These are phyloP conservation scores for Latrodectus elegans DNA, from an alignment of 2,888 invertebrate species.

Conservation along the genomic window DNA sequence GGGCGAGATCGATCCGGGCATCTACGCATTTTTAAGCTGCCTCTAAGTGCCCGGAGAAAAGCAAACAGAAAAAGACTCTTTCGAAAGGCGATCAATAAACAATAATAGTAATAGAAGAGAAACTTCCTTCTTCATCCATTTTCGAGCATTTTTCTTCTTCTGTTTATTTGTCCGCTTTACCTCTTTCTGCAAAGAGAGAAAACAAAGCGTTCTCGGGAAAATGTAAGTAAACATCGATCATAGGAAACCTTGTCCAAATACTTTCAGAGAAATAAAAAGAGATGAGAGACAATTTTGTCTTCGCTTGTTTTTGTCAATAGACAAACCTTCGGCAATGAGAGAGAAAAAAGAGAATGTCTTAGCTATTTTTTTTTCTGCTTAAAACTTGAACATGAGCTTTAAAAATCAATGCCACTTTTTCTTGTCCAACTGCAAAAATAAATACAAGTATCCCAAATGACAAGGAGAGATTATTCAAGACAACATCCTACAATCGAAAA, in stretches of 20 bases:
- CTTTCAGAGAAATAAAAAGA: conserved; percentile 38
- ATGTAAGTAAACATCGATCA: conserved; percentile 57
- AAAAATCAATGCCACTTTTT: conserved; percentile 12
- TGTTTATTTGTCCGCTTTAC: conserved; percentile 19
- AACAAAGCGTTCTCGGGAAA: conserved; percentile 31
- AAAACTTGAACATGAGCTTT: conserved; percentile 40
- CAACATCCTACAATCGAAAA: conserved; percentile 3
- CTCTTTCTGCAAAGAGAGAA: conserved; percentile 11
- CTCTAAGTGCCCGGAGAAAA: conserved; percentile 25
- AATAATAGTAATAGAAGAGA: conserved; percentile 36
- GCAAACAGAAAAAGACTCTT: conserved; percentile 13
- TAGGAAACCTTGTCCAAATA: conserved; percentile 39
- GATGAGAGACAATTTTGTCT: conserved; percentile 6
- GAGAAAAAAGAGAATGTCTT: no score
- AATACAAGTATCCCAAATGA: conserved; percentile 20
- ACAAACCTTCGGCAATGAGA: background rate
- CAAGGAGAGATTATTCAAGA: conserved; percentile 20
- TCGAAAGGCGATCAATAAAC: conserved; percentile 24
- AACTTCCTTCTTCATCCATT: conserved; percentile 32
- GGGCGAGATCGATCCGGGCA: conserved; percentile 6
- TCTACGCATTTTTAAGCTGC: conserved; percentile 36
- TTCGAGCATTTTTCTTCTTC: conserved; percentile 18
- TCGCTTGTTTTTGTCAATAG: background rate
- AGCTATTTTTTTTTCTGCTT: background rate
- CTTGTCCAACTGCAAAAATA: conserved; percentile 2